These are phyloP conservation scores for Cochlearius cochlearius DNA, from an alignment of 2,113 vertebrate genomes.

Conservation along the genomic window DNA sequence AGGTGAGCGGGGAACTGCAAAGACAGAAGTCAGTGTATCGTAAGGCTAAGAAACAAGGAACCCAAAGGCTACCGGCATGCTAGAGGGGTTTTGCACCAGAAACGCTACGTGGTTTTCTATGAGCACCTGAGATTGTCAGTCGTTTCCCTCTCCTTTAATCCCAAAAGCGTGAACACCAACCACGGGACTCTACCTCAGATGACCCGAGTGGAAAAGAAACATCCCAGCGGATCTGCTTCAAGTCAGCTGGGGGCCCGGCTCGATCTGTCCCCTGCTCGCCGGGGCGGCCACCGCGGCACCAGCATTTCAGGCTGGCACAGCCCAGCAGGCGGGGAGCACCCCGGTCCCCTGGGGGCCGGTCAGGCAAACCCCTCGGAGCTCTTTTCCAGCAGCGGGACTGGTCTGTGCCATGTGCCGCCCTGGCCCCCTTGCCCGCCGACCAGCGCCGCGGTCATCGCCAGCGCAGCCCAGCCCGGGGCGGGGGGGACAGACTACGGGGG, in stretches of 20 bases:
- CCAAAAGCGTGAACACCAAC: not conserved
- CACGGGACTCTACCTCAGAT: slow-evolving; percentile 16
- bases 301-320: not conserved
- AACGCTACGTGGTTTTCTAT: not conserved
- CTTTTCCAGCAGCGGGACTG: not conserved
- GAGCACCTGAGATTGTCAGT: not conserved
- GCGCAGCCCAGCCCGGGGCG: not conserved
- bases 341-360: no score
- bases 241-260: not conserved
- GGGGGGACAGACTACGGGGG: not conserved
- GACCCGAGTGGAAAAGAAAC: slow-evolving; percentile 18
- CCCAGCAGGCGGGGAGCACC: not conserved
- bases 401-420: fast-evolving
- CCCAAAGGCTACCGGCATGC: not conserved
- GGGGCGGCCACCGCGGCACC: not conserved
- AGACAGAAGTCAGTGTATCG: not conserved
- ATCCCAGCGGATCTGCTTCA: slow-evolving; percentile 14
- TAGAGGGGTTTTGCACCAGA: slow-evolving; percentile 29
- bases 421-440: not conserved
- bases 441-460: not conserved
- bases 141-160: slow-evolving; percentile 35
- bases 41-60: not conserved
- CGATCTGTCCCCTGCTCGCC: not conserved
- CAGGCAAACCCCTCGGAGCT: not conserved
- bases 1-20: not conserved